A percentile compares a stretch with the other conserved stretches of the same genome.
Conservation (phyloP, 1,140 invertebrate genomes). For the Sycophaga agraensis region DNA sequence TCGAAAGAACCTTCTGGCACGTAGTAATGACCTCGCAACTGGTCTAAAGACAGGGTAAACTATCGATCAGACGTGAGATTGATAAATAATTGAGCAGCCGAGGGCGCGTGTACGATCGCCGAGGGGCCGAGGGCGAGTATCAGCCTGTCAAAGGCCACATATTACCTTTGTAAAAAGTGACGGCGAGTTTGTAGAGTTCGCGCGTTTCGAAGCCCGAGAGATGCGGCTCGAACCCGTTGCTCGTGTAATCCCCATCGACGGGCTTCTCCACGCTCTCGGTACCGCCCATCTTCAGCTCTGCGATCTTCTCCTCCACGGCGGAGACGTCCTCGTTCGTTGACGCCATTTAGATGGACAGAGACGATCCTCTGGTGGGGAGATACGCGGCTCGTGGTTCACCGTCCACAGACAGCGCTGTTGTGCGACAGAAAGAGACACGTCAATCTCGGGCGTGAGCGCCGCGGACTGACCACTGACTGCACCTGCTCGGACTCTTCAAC, state of each 20-base stretch:
- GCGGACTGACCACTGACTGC: too few relatives aligned
- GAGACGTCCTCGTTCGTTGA: conserved; percentile 42
- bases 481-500: too few relatives aligned
- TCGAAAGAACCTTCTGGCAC: too few relatives aligned
- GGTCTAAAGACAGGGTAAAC: not conserved
- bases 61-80: conserved; percentile 11
- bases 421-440: not conserved
- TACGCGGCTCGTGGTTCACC: too few relatives aligned
- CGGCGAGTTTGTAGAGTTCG: conserved; percentile 83
- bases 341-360: conserved; percentile 42
- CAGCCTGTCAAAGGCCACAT: not conserved
- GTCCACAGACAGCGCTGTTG: too few relatives aligned
- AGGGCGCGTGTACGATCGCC: too few relatives aligned
- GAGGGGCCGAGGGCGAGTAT: not conserved
- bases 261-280: conserved; percentile 27
- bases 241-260: not conserved
- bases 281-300: conserved; percentile 39
- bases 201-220: conserved; percentile 51
- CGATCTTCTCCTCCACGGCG: conserved; percentile 40
- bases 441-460: too few relatives aligned
- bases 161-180: conserved; percentile 91
- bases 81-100: conserved; percentile 15
- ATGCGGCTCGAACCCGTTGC: conserved; percentile 38
- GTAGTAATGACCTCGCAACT: not conserved
- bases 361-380: not conserved